Base-by-base conservation (phyloP, 2,888 invertebrate species). In the Cinara cedri region DNA sequence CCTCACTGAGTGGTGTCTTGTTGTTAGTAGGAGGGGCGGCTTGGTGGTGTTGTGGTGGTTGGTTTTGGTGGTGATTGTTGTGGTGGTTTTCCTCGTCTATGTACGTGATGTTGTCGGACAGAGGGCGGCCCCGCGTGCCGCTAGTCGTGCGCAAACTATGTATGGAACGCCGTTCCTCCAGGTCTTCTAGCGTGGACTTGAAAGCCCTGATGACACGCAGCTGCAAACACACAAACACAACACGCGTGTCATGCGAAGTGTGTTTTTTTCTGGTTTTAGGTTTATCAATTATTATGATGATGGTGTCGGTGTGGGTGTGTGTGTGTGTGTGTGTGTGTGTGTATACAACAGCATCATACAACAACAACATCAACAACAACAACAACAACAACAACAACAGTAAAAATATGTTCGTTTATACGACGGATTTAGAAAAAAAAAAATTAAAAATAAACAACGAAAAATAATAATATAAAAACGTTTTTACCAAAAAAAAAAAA, bases 121-220 rank as follows among this genome's bases (percentile, higher is more conserved):
- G 89, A 84, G 92, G 92, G 85, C 91, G 89, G 88, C 91, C 91
- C 87, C 92, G 92, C 86, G 91, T 91, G 87, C 91, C 91, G 87
- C 91, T 92, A 86, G 91, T 91, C 10, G 90, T 90, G 88, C 91
- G 90, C 86, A 93, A 90, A 90, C 96, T 96, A 92, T 97, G 97
- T 88, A 97, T 93, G 88, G 97, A 97, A 88, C 98, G 95, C 86
- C 97, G 93, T 89, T 99, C 98, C 90, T 96, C 98, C 90, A 98
- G 90, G 90, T 98, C 98, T 92, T 99, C 98, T 91, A 99, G 91
- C 87, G 94, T 97, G 86, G 97, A 97, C 90, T 95, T 97, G 95
- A 98, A 99, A 87, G 98, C 98, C 90, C 97, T 95, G 90, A 98
- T 97, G 89, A 99, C 98, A 89, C 98, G 96, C 90, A 98, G 93